Percentiles rank a stretch among this genome's conserved stretches.
phyloP scores from a whole-genome alignment of 2,113 vertebrate genomes.

The Pseudonaja textilis region DNA sequence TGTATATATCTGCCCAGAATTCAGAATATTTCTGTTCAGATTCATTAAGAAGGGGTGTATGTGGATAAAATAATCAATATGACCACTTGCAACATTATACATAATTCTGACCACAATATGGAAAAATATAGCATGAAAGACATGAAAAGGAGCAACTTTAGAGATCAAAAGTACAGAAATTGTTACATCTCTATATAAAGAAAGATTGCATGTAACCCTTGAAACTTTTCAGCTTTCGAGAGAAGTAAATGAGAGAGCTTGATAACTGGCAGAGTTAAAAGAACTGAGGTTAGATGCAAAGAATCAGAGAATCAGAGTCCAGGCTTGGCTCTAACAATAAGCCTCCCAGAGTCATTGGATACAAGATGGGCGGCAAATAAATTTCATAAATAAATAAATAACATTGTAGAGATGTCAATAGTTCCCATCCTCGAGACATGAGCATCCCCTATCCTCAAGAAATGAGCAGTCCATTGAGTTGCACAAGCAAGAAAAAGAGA shows the following conservation, averaged over 20 bases:
- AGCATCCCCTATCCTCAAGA: background rate
- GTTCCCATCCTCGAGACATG: background rate
- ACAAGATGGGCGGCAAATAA: background rate
- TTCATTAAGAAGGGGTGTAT: background rate
- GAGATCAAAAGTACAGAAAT: background rate
- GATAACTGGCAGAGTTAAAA: background rate
- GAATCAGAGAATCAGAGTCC: background rate
- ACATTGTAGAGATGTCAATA: background rate
- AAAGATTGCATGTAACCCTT: background rate
- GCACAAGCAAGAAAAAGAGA: background rate
- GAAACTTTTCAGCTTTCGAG: background rate
- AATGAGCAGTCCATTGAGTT: background rate
- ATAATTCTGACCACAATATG: background rate
- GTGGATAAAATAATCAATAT: background rate
- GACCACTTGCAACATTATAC: background rate
- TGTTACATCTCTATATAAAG: background rate
- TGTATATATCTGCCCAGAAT: background rate
- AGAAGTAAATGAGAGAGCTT: background rate
- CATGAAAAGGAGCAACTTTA: background rate
- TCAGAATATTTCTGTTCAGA: background rate
- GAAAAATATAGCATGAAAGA: background rate
- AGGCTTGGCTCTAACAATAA: background rate
- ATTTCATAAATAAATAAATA: background rate
- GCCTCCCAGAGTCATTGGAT: background rate
- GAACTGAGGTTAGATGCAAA: background rate